These are phyloP conservation scores for Talpa occidentalis DNA, from an alignment of 2,113 vertebrate species.

Conservation along the genomic window DNA sequence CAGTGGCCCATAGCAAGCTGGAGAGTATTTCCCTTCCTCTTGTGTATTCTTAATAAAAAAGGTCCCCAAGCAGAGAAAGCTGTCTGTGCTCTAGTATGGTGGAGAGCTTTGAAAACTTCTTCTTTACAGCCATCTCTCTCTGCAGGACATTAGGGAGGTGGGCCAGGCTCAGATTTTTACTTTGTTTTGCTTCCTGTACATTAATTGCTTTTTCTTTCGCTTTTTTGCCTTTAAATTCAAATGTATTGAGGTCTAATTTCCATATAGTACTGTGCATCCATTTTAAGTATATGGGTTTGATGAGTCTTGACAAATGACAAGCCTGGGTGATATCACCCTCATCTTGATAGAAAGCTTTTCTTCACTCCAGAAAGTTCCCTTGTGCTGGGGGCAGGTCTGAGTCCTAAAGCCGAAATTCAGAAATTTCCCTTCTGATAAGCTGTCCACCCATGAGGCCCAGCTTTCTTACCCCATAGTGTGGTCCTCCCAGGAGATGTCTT, in stretches of 20 bases:
- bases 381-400: neutral
- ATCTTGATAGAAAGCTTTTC: neutral
- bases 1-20: neutral
- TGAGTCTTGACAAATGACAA: slow-evolving; percentile 8
- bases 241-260: neutral
- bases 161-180: neutral
- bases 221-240: slow-evolving; percentile 7
- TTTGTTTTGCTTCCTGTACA: neutral
- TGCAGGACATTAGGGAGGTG: neutral
- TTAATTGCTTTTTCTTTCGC: neutral
- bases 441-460: neutral
- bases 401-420: neutral
- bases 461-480: neutral
- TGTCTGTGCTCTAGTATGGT: neutral
- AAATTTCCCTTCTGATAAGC: neutral
- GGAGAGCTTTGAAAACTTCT: neutral
- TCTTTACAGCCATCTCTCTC: neutral
- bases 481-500: neutral
- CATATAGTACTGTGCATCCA: neutral
- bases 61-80: neutral
- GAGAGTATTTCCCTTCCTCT: neutral
- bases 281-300: neutral
- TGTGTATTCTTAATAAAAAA: neutral
- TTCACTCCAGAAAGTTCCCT: neutral
- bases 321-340: neutral